Evolutionary conservation across 2,888 invertebrate species (phyloP), one percentile per base, ranked within the genome.

Genomic region (Drosophila rellima): DNA sequence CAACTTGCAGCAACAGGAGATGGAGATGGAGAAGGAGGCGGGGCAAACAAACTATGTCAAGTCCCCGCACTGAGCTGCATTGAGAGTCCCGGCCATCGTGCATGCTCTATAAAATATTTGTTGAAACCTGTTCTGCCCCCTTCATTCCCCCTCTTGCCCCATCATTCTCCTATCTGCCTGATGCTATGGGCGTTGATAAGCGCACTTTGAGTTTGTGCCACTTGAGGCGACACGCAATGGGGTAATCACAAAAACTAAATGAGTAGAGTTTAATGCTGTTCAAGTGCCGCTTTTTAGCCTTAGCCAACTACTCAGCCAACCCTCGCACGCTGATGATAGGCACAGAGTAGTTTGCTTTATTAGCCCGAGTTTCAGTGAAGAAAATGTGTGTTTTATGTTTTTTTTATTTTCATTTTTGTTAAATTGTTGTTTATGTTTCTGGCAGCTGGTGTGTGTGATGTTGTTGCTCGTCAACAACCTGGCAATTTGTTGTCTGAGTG

Each of bases 71-170:
- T 35, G 47, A 52, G 64, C 59, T 39, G 72, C 69, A 69, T 60
- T 73, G 71, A 51, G 57, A 33, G 72, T 10, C 45, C 52, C 40
- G 39, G 35, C 47, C 67, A 67, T 80, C 79, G 59, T 86, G 80
- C 51, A 82, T 83, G 83, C 83, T 83, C 83, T 82, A 87, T 80
- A 87, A 84, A 83, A 82, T 81, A 79, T 86, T 83, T 84, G 87
- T 71, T 80, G 73, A 70, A 80, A 75, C 75, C 77, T 64, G 74
- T 40, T 18, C 71, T 68, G 69, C 42, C 13, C 37, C 15, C 15
- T 35, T 8, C 8, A 6, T 40, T 5, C 11, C 42, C 4, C 54
- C 20, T 7, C 39, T 18, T 47, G 55, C 15, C 26, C 47, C 42
- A 44, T 69, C 37, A 31, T 63, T 23, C 63, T 57, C 61, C 57